A percentile compares a stretch with the other conserved stretches of the same genome.
Evolutionary conservation across 2,797 vertebrate species (phyloP).

Genomic region (Smutsia gigantea): DNA sequence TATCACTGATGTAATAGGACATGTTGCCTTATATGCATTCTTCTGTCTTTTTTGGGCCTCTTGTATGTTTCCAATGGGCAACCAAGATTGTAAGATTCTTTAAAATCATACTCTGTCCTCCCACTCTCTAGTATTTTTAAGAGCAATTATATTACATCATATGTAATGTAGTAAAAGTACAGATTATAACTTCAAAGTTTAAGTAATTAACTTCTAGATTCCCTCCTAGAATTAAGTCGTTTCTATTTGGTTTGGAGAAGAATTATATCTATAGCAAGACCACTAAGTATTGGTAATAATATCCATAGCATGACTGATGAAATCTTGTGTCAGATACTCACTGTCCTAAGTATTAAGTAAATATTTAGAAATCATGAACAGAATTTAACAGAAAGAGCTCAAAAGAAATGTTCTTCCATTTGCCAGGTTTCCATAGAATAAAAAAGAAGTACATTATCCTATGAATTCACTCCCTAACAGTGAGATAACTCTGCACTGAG

Average conservation of each 20-base stretch:
- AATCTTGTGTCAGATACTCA: not conserved
- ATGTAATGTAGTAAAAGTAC: not conserved
- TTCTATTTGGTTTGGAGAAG: constrained; percentile 43
- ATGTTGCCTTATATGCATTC: not conserved
- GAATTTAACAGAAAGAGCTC: not conserved
- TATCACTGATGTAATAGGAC: not conserved
- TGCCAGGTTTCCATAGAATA: not conserved
- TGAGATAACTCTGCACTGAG: not conserved
- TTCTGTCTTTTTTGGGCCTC: not conserved
- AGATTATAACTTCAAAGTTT: not conserved
- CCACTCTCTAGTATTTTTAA: not conserved
- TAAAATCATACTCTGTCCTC: not conserved
- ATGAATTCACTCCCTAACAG: not conserved
- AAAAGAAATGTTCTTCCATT: constrained; percentile 30
- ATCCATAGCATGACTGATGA: not conserved
- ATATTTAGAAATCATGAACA: not conserved
- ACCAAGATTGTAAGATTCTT: not conserved
- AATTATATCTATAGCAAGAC: not conserved
- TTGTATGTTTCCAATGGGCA: not conserved
- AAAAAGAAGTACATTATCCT: not conserved
- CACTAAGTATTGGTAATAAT: not conserved
- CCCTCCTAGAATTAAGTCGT: not conserved
- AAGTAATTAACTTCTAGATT: not conserved
- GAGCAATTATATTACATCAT: not conserved
- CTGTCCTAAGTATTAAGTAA: not conserved